Evolutionary conservation across 2,888 invertebrate genomes (phyloP).

Genomic region (Pandemis corylana): DNA sequence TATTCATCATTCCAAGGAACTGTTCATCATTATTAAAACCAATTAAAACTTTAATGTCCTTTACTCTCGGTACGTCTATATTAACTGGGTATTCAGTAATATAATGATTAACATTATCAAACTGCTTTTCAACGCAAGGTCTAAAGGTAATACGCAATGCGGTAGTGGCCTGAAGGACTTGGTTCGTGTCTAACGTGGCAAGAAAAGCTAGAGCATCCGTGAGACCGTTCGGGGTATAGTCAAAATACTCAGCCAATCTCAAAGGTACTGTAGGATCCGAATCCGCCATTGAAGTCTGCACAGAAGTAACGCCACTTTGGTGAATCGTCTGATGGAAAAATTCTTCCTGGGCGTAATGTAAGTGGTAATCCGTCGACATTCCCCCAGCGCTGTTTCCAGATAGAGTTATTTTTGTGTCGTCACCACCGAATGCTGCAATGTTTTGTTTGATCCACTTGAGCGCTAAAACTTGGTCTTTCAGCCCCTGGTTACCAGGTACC

Average conservation of each 20-base stretch:
- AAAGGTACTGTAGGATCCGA: constrained; percentile 19
- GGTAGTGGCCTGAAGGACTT: constrained; percentile 20
- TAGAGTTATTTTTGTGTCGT: constrained; percentile 36
- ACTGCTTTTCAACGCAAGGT: constrained; percentile 40
- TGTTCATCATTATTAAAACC: constrained; percentile 39
- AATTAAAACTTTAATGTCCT: constrained; percentile 37
- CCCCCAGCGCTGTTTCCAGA: constrained; percentile 43
- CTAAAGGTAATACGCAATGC: constrained; percentile 20
- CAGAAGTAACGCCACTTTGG: constrained; percentile 24
- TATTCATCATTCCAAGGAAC: neutral
- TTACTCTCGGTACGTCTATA: constrained; percentile 19
- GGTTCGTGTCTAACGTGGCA: constrained; percentile 10
- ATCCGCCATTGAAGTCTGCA: neutral
- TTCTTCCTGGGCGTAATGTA: constrained; percentile 19
- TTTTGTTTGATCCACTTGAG: constrained; percentile 43
- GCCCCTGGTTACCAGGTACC: constrained; percentile 44
- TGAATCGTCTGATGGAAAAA: constrained; percentile 33
- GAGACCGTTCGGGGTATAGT: constrained; percentile 11
- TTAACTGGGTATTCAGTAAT: constrained; percentile 34
- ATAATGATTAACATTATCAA: constrained; percentile 32
- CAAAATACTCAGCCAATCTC: constrained; percentile 27
- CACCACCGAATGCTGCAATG: constrained; percentile 44
- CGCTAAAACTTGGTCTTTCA: constrained; percentile 44
- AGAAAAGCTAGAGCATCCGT: constrained; percentile 28
- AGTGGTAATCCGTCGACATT: constrained; percentile 20